Evolutionary conservation across 1,140 invertebrate species (phyloP).

Genomic region (Orchesella cincta): DNA sequence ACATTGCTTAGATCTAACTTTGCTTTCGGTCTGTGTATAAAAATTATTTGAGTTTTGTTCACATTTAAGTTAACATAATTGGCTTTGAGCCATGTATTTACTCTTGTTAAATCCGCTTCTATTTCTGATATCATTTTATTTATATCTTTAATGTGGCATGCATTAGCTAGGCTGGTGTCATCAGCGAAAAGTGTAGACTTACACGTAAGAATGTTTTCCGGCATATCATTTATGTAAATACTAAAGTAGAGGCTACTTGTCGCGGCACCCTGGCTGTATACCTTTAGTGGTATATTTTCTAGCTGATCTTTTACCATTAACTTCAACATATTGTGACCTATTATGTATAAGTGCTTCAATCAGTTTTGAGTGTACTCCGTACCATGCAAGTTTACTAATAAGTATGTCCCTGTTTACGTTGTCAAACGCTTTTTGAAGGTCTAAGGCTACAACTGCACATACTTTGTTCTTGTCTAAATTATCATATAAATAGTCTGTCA

Average conservation of each 20-base stretch:
- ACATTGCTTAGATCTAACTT: not conserved
- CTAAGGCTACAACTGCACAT: constrained; percentile 53
- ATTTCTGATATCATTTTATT: not conserved
- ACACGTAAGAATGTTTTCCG: not conserved
- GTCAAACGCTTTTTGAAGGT: constrained; percentile 58
- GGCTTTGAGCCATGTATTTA: not conserved
- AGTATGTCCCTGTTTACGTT: constrained; percentile 55
- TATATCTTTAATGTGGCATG: not conserved
- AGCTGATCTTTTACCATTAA: not conserved
- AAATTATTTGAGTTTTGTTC: not conserved
- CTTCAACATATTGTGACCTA: constrained; percentile 23
- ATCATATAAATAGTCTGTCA: constrained; percentile 53
- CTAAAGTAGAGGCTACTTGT: not conserved
- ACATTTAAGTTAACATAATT: not conserved
- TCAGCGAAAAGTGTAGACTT: not conserved
- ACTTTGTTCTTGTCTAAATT: constrained; percentile 53
- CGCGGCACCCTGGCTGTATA: not conserved
- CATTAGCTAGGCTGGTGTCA: not conserved
- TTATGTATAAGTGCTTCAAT: constrained; percentile 29
- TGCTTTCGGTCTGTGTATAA: no score
- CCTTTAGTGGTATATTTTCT: constrained; percentile 15
- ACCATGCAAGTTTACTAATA: constrained; percentile 52
- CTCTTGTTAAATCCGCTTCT: not conserved
- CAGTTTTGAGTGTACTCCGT: not conserved
- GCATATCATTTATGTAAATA: not conserved